Evolutionary conservation across 2,797 vertebrate species (phyloP), one percentile per base, ranked within the genome.

Genomic region (Mallotus villosus): DNA sequence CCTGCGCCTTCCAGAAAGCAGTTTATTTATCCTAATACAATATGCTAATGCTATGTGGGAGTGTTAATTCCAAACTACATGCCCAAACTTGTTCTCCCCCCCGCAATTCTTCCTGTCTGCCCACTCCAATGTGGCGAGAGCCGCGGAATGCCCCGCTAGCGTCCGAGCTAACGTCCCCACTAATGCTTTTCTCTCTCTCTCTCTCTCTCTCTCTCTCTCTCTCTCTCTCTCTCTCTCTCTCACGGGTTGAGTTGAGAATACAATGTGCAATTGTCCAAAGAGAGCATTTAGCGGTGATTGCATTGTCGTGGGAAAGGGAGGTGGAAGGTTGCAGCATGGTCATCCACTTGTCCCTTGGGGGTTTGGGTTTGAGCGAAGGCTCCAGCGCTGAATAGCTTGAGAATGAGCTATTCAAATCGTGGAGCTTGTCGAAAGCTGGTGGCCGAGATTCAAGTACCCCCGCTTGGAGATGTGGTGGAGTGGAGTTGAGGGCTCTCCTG

Each of bases 21-120:
- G 73, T 70, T 70, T 74, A 70, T 74, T 60, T 63, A 64, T 74
- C 51, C 46, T 67, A 74, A 60, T 65, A 75, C 68, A 75, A 75
- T 65, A 65, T 70, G 68, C 34, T 70, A 61, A 75, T 75, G 24
- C 25, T n/a, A 32, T 3, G 73, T 70, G 67, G 73, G 61, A 21
- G 67, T 34, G 41, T 19, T 69, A 70, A 70, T 70, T 74, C 67
- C 67, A 25, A 46, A 62, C 62, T 5, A 53, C 46, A 63, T 57
- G 22, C 61, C 63, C 24, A 46, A 61, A 70, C 25, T 64, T 51
- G 46, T 65, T 68, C 49, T 29, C 60, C 61, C 67, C 49, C 60
- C 61, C 67, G 55, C 60, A 41, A 64, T 59, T 63, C 67, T 46
- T 58, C 22, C 32, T 14, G 41, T 24, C 24, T 60, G 24, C 34